A percentile compares a stretch with the other conserved stretches of the same genome.
phyloP scores from a whole-genome alignment of 2,113 vertebrate genomes.

The Chauna torquata region DNA sequence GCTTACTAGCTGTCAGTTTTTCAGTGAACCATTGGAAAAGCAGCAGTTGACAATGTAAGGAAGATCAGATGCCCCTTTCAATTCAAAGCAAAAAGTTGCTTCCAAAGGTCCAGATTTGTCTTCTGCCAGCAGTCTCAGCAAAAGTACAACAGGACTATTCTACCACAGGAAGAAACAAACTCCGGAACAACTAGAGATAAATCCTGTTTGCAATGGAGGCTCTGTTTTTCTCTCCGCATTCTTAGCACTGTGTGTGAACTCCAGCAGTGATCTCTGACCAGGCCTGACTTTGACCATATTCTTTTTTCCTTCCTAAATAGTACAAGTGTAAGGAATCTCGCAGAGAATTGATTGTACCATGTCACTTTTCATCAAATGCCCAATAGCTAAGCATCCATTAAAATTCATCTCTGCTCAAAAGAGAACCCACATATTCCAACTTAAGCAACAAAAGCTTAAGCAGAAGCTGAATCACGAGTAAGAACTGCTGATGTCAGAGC shows the following conservation, averaged over 20 bases:
- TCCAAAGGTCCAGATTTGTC: neutral
- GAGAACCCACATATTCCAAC: neutral
- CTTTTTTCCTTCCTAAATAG: neutral
- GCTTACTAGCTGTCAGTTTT: slow-evolving; percentile 48
- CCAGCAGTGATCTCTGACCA: neutral
- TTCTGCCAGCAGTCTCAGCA: neutral
- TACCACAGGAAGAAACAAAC: neutral
- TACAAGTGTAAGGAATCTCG: neutral
- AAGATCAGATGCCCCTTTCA: slow-evolving; percentile 10
- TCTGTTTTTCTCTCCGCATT: neutral
- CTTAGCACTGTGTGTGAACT: neutral
- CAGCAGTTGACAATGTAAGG: neutral
- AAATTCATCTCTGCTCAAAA: neutral
- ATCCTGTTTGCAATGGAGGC: neutral
- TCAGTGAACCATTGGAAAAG: slow-evolving; percentile 33
- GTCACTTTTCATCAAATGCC: neutral
- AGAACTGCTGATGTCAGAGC: fast-evolving
- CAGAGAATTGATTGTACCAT: neutral
- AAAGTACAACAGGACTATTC: neutral
- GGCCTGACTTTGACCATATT: neutral
- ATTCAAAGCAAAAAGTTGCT: neutral
- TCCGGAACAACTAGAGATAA: neutral
- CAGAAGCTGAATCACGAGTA: neutral
- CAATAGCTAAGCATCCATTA: neutral
- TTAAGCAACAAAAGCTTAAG: neutral